Evolutionary conservation across 2,113 vertebrate genomes (phyloP).

Genomic region (Vireo altiloquus): DNA sequence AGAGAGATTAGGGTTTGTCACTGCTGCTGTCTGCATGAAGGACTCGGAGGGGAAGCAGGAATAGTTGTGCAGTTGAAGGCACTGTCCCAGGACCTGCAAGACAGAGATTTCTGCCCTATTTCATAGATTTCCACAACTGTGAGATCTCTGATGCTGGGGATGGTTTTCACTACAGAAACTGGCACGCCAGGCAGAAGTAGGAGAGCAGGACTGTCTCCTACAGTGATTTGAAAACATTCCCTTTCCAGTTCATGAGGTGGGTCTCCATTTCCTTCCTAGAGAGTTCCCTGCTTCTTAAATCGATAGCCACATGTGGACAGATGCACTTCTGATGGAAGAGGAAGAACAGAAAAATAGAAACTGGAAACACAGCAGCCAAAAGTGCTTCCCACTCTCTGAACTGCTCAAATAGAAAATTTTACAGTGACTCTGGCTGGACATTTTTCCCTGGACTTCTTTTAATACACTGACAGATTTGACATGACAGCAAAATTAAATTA

Average conservation of each 20-base stretch:
- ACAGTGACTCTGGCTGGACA: background rate
- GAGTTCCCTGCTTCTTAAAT: background rate
- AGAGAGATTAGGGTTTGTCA: background rate
- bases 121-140: fast-evolving
- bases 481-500: background rate
- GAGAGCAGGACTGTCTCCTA: background rate
- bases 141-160: background rate
- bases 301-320: background rate
- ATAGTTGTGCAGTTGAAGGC: fast-evolving
- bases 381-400: background rate
- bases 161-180: background rate
- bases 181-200: background rate
- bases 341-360: background rate
- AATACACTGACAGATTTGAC: background rate
- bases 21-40: background rate
- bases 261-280: background rate
- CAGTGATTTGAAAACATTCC: background rate
- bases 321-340: background rate
- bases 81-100: background rate
- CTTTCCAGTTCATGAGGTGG: background rate
- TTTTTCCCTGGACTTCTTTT: background rate
- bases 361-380: background rate
- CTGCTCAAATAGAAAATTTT: background rate
- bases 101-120: background rate
- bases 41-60: background rate